Percentiles rank a stretch among this genome's conserved stretches.
These are phyloP conservation scores for Watsonalla cultraria DNA, from an alignment of 2,888 invertebrate genomes.

Conservation along the genomic window DNA sequence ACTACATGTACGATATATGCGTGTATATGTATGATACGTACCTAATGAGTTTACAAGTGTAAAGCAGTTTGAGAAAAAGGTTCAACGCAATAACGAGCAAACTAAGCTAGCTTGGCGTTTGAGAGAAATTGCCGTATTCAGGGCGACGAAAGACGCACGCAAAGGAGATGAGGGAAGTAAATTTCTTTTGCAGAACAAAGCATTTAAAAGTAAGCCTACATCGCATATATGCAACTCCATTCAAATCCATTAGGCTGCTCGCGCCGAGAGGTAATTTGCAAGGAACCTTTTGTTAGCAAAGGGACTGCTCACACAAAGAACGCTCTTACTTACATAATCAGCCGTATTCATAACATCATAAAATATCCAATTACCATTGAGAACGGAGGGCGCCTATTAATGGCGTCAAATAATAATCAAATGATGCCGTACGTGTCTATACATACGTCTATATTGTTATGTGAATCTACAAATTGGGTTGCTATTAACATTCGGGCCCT, in stretches of 20 bases:
- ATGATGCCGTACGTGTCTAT: conserved; percentile 32
- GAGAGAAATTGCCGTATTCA: conserved; percentile 61
- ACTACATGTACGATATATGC: too few species aligned
- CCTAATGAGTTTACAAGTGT: too few species aligned
- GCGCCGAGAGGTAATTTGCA: conserved; percentile 65
- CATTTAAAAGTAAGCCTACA: conserved; percentile 63
- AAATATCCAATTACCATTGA: conserved; percentile 55
- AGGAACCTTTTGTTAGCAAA: conserved; percentile 63
- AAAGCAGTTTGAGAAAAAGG: conserved; percentile 22
- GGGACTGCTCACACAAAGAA: conserved; percentile 54
- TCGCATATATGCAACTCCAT: conserved; percentile 64
- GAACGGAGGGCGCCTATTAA: conserved; percentile 37
- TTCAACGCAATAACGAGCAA: conserved; percentile 33
- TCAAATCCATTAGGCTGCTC: conserved; percentile 69
- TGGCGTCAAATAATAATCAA: conserved; percentile 54
- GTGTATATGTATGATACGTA: too few species aligned
- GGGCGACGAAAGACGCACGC: conserved; percentile 51
- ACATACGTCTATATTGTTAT: neutral
- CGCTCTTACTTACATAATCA: conserved; percentile 49
- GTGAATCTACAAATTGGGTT: neutral
- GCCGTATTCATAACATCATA: conserved; percentile 53
- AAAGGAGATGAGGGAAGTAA: conserved; percentile 57
- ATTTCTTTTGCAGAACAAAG: conserved; percentile 72
- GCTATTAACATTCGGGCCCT: conserved; percentile 14
- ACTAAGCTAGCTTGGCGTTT: conserved; percentile 36